A percentile compares a stretch with the other conserved stretches of the same genome.
Evolutionary conservation across 2,797 vertebrate species (phyloP).

Genomic region (Tenualosa ilisha): DNA sequence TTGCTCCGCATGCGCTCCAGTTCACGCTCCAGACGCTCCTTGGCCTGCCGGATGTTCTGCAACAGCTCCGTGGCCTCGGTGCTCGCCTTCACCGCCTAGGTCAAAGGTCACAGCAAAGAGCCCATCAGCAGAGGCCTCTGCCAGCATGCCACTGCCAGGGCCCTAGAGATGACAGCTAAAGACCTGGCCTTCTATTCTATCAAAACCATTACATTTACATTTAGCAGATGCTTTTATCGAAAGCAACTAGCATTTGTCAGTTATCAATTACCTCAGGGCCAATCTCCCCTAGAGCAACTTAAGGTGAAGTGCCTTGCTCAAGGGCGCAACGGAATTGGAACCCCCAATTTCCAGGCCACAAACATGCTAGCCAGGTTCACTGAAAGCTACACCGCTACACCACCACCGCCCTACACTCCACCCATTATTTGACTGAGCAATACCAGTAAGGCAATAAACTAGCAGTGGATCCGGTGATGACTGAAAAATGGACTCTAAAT

Average conservation of each 20-base stretch:
- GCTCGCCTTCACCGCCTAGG: conserved; percentile 88
- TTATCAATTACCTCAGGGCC: too few species aligned
- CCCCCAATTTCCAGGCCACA: too few species aligned
- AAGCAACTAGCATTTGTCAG: too few species aligned
- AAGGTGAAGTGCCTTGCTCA: too few species aligned
- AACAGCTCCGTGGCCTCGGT: conserved; percentile 94
- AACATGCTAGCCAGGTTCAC: too few species aligned
- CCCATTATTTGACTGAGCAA: background rate
- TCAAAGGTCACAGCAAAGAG: conserved; percentile 4
- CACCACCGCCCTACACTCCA: too few species aligned
- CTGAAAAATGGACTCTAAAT: too few species aligned
- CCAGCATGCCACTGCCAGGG: conserved; percentile 42
- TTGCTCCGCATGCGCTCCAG: conserved; percentile 90
- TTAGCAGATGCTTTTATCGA: too few species aligned
- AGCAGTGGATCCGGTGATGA: background rate
- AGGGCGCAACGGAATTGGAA: too few species aligned
- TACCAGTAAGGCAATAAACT: background rate
- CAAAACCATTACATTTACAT: too few species aligned
- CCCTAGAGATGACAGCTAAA: background rate
- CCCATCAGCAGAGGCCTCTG: background rate
- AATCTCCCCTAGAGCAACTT: too few species aligned
- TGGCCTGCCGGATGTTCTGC: conserved; percentile 90
- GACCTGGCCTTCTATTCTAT: background rate
- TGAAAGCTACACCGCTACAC: too few species aligned
- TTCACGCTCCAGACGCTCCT: conserved; percentile 89